Conservation (phyloP, 2,888 invertebrate genomes). For the Phymatocera aterrima region DNA sequence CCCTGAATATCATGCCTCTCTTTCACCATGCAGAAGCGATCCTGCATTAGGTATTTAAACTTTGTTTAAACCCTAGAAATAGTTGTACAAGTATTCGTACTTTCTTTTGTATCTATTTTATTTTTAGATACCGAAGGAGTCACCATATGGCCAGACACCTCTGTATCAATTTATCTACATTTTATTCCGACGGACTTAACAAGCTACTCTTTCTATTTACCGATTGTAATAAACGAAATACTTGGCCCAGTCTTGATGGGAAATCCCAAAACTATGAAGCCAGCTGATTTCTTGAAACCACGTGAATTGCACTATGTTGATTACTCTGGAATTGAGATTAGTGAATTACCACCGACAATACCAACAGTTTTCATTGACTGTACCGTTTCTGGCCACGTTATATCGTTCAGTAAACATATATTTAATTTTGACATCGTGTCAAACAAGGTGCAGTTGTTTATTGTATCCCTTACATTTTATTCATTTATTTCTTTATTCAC, state of each 20-base stretch:
- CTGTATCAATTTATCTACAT: slow-evolving; percentile 69
- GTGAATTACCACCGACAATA: slow-evolving; percentile 51
- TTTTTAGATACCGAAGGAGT: slow-evolving; percentile 48
- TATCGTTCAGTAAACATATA: slow-evolving; percentile 57
- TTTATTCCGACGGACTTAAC: slow-evolving; percentile 73
- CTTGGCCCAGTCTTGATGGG: slow-evolving; percentile 77
- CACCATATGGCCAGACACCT: slow-evolving; percentile 61
- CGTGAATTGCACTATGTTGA: slow-evolving; percentile 45
- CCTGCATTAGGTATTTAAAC: slow-evolving; percentile 52
- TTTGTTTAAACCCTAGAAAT: not conserved
- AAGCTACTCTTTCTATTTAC: slow-evolving; percentile 79
- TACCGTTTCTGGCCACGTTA: slow-evolving; percentile 55
- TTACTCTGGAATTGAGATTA: slow-evolving; percentile 12
- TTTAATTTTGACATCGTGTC: slow-evolving; percentile 54
- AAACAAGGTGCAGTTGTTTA: slow-evolving; percentile 50
- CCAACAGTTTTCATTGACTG: slow-evolving; percentile 56
- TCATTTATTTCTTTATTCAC: not conserved
- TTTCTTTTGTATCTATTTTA: not conserved
- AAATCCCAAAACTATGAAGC: slow-evolving; percentile 56
- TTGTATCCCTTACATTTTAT: too few relatives aligned
- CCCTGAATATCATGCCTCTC: slow-evolving; percentile 68
- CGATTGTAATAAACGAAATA: slow-evolving; percentile 78
- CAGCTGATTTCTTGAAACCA: slow-evolving; percentile 54
- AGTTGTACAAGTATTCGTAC: not conserved
- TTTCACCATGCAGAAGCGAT: slow-evolving; percentile 44